These are phyloP conservation scores for Tyrannus savana DNA, from an alignment of 2,113 vertebrate genomes.

Conservation along the genomic window DNA sequence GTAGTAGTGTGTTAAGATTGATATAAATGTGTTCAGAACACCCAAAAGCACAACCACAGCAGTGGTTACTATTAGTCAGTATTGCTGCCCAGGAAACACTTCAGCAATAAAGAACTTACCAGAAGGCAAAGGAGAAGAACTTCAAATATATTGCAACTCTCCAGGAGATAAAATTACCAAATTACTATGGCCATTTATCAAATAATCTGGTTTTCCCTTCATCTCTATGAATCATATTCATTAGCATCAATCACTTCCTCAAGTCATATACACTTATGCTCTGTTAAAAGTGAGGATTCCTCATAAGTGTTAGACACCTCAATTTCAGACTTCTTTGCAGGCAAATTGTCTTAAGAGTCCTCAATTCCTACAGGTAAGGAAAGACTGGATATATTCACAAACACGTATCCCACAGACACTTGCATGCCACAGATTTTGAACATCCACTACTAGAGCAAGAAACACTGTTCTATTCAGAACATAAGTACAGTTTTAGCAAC, in stretches of 20 bases:
- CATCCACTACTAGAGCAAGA: not conserved
- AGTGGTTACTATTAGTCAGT: not conserved
- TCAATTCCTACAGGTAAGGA: not conserved
- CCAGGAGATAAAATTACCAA: slow-evolving; percentile 74
- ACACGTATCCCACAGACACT: not conserved
- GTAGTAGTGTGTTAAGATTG: not conserved
- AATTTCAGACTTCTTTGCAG: not conserved
- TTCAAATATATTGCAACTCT: slow-evolving; percentile 65
- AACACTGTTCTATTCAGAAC: not conserved
- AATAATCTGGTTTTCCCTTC: slow-evolving; percentile 70
- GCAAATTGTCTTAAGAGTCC: not conserved
- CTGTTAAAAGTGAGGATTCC: slow-evolving; percentile 28
- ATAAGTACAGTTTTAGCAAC: not conserved
- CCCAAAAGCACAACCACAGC: not conserved
- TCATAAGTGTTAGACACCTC: slow-evolving; percentile 47
- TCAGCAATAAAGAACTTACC: slow-evolving; percentile 3
- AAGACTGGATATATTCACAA: not conserved
- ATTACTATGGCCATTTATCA: slow-evolving; percentile 72
- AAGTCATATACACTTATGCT: slow-evolving; percentile 59
- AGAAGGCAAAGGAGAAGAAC: slow-evolving; percentile 51
- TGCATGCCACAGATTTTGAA: not conserved
- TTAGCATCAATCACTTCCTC: slow-evolving; percentile 65
- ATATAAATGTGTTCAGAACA: not conserved
- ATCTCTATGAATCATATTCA: slow-evolving; percentile 60
- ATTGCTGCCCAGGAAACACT: not conserved